A percentile compares a stretch with the other conserved stretches of the same genome.
phyloP scores from a whole-genome alignment of 2,888 invertebrate species.

The Drosophila meridiana region DNA sequence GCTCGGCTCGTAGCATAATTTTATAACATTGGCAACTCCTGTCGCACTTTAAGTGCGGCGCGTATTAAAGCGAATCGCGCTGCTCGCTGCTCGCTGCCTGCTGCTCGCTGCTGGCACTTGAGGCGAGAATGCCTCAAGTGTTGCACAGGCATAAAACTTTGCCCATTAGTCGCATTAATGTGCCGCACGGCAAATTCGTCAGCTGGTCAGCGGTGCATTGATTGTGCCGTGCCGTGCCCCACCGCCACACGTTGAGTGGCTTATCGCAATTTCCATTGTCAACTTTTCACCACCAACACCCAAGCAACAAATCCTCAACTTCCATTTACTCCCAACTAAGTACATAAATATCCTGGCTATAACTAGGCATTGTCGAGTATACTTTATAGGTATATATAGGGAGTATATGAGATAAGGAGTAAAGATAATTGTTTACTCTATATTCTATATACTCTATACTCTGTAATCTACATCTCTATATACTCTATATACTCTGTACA shows the following conservation, averaged over 20 bases:
- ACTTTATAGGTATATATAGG: background rate
- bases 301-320: background rate
- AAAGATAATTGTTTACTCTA: background rate
- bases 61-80: conserved; percentile 46
- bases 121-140: conserved; percentile 60
- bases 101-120: conserved; percentile 29
- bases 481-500: background rate
- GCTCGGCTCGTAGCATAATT: conserved; percentile 29
- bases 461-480: background rate
- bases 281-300: conserved; percentile 29
- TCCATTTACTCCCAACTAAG: background rate
- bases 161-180: conserved; percentile 76
- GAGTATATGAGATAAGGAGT: background rate
- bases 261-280: conserved; percentile 43
- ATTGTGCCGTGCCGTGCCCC: conserved; percentile 35
- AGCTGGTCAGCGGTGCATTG: conserved; percentile 71
- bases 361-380: background rate
- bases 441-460: background rate
- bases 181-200: conserved; percentile 69
- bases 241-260: conserved; percentile 40
- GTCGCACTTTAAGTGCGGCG: conserved; percentile 49
- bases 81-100: background rate
- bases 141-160: conserved; percentile 78
- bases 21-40: conserved; percentile 34
- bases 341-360: background rate